Evolutionary conservation across 2,888 invertebrate genomes (phyloP), one percentile per base, ranked within the genome.

Genomic region (Phyllotreta cruciferae): DNA sequence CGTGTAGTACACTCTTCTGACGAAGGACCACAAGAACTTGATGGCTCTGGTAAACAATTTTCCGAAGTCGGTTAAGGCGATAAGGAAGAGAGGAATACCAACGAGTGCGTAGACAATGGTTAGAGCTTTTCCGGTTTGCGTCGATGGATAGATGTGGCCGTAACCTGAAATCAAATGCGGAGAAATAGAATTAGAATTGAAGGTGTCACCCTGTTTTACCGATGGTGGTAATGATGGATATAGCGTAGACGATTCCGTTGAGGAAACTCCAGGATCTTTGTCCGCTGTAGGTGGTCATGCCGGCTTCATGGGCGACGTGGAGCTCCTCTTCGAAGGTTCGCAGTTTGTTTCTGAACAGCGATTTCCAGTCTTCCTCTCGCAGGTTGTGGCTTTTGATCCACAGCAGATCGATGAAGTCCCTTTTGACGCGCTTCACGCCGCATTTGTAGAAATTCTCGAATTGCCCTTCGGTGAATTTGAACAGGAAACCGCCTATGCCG

Each of bases 1-100:
- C 0, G 94, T 94, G 77, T 93, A 93, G 79, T 93, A 94, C 3
- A 94, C 82, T 64, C 94, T 84, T 56, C 94, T 82, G 9, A 93
- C 92, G 75, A 89, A 93, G 0, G 92, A 90, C 94, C 95, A 96
- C 24, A 94, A 83, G 80, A 92, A 93, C 82, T 97, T 97, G 67
- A 97, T 92, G 66, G 88, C 88, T 69, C 94, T 85, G 0, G 96
- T 97, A 78, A 98, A 92, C 7, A 94, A 85, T 83, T 95, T 96
- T 70, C 98, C 98, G 78, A 98, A 92, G 83, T 97, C 96, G 41
- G 96, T 95, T 70, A 99, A 81, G 10, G 97, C 90, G 61, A 98
- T 93, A 71, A 98, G 85, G 81, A 98, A 96, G 74, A 98, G 85
- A 0, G 98, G 98, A 74, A 98, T 98, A 8, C 98, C 98, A 67